Percentiles rank a stretch among this genome's conserved stretches.
These are phyloP conservation scores for Ophion slaviceki DNA, from an alignment of 2,888 invertebrate genomes.

Conservation along the genomic window DNA sequence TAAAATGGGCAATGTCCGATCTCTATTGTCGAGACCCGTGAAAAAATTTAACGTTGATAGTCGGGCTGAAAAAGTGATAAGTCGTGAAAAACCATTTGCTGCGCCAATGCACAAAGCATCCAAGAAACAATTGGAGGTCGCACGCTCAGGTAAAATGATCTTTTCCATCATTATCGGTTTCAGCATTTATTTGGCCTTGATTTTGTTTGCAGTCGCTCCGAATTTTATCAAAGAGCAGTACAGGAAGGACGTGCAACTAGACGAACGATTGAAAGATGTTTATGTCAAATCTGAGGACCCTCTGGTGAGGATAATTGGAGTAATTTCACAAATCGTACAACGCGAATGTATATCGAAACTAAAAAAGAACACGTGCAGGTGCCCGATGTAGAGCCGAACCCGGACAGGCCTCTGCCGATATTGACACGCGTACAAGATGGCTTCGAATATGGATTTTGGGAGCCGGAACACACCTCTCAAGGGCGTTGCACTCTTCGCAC, in stretches of 20 bases:
- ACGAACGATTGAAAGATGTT: slow-evolving; percentile 88
- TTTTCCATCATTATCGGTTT: background rate
- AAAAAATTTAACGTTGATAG: slow-evolving; percentile 91
- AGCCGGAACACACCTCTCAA: slow-evolving; percentile 86
- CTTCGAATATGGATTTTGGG: slow-evolving; percentile 89
- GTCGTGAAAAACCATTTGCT: slow-evolving; percentile 86
- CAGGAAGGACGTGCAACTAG: slow-evolving; percentile 87
- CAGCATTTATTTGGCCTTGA: background rate
- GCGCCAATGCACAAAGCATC: slow-evolving; percentile 89
- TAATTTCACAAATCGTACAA: background rate
- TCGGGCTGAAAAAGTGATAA: slow-evolving; percentile 89
- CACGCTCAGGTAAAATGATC: slow-evolving; percentile 84
- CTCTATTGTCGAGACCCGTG: slow-evolving; percentile 86
- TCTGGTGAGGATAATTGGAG: slow-evolving; percentile 67
- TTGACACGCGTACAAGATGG: slow-evolving; percentile 84
- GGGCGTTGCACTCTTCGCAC: slow-evolving; percentile 89
- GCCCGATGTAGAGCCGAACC: slow-evolving; percentile 82
- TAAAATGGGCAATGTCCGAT: slow-evolving; percentile 88
- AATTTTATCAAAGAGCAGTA: slow-evolving; percentile 86
- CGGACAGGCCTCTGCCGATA: slow-evolving; percentile 86
- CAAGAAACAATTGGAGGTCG: slow-evolving; percentile 87
- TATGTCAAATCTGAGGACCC: slow-evolving; percentile 89
- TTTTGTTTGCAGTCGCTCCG: slow-evolving; percentile 85
- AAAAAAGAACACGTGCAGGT: slow-evolving; percentile 52
- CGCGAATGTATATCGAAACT: background rate